Evolutionary conservation across 2,113 vertebrate genomes (phyloP).

Genomic region (Gasterosteus aculeatus): DNA sequence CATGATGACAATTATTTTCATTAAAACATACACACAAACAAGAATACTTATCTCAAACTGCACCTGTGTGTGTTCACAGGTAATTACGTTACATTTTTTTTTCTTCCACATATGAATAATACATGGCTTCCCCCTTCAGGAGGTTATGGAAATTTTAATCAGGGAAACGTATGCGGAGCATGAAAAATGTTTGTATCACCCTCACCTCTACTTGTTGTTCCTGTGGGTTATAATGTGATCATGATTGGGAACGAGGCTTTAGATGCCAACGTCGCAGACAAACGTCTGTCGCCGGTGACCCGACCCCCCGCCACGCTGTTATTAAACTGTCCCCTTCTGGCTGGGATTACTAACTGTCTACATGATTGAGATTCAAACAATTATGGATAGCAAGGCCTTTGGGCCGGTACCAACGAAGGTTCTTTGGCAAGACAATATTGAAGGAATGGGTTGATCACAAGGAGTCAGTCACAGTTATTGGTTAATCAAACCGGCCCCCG

Average conservation of each 20-base stretch:
- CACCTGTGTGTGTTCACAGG: constrained; percentile 22
- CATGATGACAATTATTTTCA: neutral
- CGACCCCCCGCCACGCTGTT: constrained; percentile 51
- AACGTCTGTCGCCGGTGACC: constrained; percentile 63
- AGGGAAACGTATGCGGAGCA: constrained; percentile 56
- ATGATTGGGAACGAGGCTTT: constrained; percentile 56
- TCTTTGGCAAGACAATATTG: constrained; percentile 19
- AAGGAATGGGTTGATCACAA: constrained; percentile 27
- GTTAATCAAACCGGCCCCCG: constrained; percentile 48
- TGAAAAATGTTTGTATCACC: constrained; percentile 49
- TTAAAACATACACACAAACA: constrained; percentile 10
- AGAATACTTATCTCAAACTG: constrained; percentile 35
- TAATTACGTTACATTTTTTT: constrained; percentile 55
- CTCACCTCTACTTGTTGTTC: constrained; percentile 41
- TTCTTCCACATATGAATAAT: constrained; percentile 67
- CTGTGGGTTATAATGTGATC: constrained; percentile 52
- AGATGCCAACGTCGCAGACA: constrained; percentile 59
- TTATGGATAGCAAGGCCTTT: constrained; percentile 50
- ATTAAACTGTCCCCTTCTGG: constrained; percentile 68
- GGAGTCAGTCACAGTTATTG: constrained; percentile 46
- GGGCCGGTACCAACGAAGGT: constrained; percentile 24
- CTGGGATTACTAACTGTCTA: constrained; percentile 66
- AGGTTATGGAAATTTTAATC: constrained; percentile 70
- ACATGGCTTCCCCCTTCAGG: constrained; percentile 53
- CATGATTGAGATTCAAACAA: constrained; percentile 68